Evolutionary conservation across 2,888 invertebrate genomes (phyloP).

Genomic region (Pristionchus exspectatus): DNA sequence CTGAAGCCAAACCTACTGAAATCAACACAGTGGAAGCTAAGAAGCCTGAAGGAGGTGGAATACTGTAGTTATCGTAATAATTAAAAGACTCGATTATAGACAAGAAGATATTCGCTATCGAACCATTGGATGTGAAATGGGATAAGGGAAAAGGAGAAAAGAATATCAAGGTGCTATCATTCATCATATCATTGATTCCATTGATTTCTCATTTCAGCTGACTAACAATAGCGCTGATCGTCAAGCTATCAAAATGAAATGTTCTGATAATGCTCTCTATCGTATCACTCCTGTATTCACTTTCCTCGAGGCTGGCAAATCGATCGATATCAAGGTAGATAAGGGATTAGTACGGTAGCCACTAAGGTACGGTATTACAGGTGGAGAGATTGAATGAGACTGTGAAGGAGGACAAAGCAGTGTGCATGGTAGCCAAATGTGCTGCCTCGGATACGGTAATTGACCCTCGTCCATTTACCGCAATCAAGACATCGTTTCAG

Average conservation of each 20-base stretch:
- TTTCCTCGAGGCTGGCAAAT: slow-evolving; percentile 46
- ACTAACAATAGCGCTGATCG: slow-evolving; percentile 20
- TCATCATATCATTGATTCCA: neutral
- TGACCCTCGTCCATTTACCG: neutral
- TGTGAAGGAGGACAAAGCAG: slow-evolving; percentile 50
- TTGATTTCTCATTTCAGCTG: neutral
- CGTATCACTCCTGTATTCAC: slow-evolving; percentile 48
- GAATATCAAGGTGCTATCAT: slow-evolving; percentile 10
- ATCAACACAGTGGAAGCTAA: neutral
- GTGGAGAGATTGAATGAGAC: slow-evolving; percentile 5
- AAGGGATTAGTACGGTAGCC: neutral
- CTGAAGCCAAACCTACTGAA: neutral
- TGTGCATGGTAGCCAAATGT: slow-evolving; percentile 36
- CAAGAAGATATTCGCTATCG: neutral
- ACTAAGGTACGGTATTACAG: neutral
- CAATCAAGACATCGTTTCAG: neutral
- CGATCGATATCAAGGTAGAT: slow-evolving; percentile 41
- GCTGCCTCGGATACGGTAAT: slow-evolving; percentile 40
- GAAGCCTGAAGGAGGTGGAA: slow-evolving; percentile 14
- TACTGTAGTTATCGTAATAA: slow-evolving; percentile 16
- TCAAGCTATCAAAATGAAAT: slow-evolving; percentile 50
- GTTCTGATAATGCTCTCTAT: slow-evolving; percentile 50
- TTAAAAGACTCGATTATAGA: slow-evolving; percentile 20
- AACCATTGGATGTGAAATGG: slow-evolving; percentile 41
- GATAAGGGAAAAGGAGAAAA: slow-evolving; percentile 47